Conservation (phyloP, 2,113 vertebrate species). For the Otocyon megalotis region DNA sequence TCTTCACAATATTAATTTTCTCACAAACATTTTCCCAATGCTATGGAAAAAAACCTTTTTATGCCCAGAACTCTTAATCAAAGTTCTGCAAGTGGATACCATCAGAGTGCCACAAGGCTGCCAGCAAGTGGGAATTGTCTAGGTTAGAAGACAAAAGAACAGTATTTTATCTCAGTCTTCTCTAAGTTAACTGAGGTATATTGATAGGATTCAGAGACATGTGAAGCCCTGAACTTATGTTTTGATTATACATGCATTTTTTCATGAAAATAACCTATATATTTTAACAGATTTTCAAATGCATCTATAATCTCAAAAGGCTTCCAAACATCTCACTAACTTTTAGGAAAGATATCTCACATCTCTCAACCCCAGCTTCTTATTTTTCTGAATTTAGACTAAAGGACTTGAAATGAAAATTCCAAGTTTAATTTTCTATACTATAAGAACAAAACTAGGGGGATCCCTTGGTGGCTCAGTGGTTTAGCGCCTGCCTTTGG, state of each 20-base stretch:
- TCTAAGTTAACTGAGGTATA: background rate
- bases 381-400: slow-evolving; percentile 4
- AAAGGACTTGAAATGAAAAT: background rate
- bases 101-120: background rate
- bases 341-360: background rate
- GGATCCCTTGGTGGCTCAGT: too few relatives aligned
- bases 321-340: background rate
- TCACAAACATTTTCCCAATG: background rate
- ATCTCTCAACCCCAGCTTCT: background rate
- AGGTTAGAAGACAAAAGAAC: background rate
- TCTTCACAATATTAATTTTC: slow-evolving; percentile 12
- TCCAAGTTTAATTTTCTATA: slow-evolving; percentile 2
- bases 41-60: background rate
- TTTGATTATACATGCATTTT: background rate
- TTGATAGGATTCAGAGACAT: background rate
- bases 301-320: background rate
- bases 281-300: slow-evolving; percentile 16
- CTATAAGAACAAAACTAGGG: background rate
- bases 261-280: background rate
- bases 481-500: too few relatives aligned
- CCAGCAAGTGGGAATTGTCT: background rate
- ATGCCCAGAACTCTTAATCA: background rate
- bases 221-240: background rate
- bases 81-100: background rate
- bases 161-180: background rate